Evolutionary conservation across 1,140 invertebrate genomes (phyloP).

Genomic region (Solenopsis fugax): DNA sequence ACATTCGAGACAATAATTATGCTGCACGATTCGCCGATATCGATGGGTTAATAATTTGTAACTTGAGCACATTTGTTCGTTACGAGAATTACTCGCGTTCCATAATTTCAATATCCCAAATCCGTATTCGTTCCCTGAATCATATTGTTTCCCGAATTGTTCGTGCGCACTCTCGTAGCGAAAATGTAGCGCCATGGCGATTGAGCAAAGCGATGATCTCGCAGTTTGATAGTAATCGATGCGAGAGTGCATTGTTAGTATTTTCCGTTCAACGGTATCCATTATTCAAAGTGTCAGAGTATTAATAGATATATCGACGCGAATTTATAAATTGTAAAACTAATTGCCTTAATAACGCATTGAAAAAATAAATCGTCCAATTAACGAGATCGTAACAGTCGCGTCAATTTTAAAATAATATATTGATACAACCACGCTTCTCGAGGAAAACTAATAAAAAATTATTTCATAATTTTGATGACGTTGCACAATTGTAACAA

Average conservation of each 20-base stretch:
- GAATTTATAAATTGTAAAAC: constrained; percentile 46
- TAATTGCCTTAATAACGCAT: constrained; percentile 36
- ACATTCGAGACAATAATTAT: constrained; percentile 48
- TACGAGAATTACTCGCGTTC: constrained; percentile 58
- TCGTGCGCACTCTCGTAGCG: constrained; percentile 39
- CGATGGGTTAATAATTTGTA: constrained; percentile 55
- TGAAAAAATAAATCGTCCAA: constrained; percentile 12
- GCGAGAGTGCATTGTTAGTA: constrained; percentile 57
- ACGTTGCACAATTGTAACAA: background rate
- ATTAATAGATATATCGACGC: constrained; percentile 25
- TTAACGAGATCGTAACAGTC: background rate
- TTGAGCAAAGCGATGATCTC: constrained; percentile 60
- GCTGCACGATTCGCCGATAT: background rate
- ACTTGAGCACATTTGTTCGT: constrained; percentile 59
- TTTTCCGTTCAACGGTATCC: constrained; percentile 46
- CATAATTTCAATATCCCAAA: constrained; percentile 48
- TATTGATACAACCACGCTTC: background rate
- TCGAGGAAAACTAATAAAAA: background rate
- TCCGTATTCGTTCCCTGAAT: constrained; percentile 40
- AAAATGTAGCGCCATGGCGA: constrained; percentile 44
- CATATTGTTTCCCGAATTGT: constrained; percentile 58
- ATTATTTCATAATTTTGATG: background rate
- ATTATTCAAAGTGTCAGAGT: constrained; percentile 20
- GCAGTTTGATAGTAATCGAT: constrained; percentile 56
- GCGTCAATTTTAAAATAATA: constrained; percentile 12